Conservation (phyloP, 2,797 vertebrate genomes). For the Spinus olivaceus region DNA sequence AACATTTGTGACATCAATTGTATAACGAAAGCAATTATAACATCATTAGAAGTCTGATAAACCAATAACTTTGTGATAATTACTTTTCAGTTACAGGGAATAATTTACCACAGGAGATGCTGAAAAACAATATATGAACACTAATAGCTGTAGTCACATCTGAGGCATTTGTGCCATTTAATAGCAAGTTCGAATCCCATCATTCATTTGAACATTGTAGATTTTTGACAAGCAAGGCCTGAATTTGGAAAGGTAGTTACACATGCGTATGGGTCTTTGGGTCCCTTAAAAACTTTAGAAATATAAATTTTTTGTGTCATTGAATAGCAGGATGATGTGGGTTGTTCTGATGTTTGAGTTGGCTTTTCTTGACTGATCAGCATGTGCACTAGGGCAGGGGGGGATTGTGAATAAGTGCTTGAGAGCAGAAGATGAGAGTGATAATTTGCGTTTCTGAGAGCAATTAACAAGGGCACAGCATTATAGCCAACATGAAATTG, state of each 20-base stretch:
- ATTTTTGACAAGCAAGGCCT: not conserved
- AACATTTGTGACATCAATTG: constrained; percentile 32
- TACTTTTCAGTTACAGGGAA: constrained; percentile 8
- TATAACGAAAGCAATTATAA: constrained; percentile 25
- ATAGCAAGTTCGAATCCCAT: not conserved
- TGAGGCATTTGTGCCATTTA: not conserved
- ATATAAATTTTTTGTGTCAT: not conserved
- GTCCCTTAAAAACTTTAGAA: not conserved
- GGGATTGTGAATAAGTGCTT: not conserved
- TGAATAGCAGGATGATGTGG: not conserved
- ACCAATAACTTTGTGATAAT: constrained; percentile 33
- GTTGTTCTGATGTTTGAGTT: not conserved
- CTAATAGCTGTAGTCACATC: not conserved
- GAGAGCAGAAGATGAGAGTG: not conserved
- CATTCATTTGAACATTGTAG: not conserved
- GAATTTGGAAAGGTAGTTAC: not conserved
- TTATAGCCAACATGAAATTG: not conserved
- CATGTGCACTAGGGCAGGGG: not conserved
- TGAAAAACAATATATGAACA: not conserved
- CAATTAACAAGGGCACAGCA: accelerated
- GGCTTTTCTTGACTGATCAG: not conserved
- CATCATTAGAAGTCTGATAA: constrained; percentile 40
- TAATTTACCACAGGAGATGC: not conserved
- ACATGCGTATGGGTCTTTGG: not conserved
- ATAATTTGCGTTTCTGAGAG: not conserved